Base-by-base conservation (phyloP, 2,113 vertebrate species). In the Archilochus colubris region DNA sequence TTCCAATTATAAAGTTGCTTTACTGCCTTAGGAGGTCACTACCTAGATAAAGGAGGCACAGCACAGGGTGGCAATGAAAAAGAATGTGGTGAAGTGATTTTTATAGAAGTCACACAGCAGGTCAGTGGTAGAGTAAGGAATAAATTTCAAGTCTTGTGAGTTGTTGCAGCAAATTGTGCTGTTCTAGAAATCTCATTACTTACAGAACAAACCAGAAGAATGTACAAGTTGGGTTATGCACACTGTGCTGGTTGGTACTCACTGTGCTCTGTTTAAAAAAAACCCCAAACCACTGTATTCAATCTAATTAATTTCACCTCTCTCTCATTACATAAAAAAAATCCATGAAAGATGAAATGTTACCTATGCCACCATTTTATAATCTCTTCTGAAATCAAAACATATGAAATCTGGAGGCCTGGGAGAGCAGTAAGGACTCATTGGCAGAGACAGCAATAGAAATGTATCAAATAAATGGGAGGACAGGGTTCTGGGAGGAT, bases 1-100 rank as follows among this genome's bases (percentile, higher is more conserved):
- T 82, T 88, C 48, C 72, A 66, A 70, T 91, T 89, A 70, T 16
- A 28, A 85, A 81, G 61, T 64, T 84, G 57, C 83, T 88, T 94
- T 77, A 23, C 61, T 82, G 50, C 66, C 66, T 64, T n/a, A 44
- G 59, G 48, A 89, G 79, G 82, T 88, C 59, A 81, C 69, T 55
- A 68, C 69, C 55, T 84, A 5, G 38, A 33, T 59, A 58, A 67
- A 72, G 78, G 87, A 84, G 78, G 25, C 30, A 58, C 59, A 90
- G 74, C 59, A 77, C n/a, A 73, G 33, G 55, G n/a, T 68, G 54
- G 43, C 74, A 77, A 8, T 64, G 86, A 85, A 78, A 77, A 82
- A 27, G 64, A 82, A 87, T 62, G 80, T 81, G 54, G 7, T 51
- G 76, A 55, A 81, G 50, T 73, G 54, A n/a, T 81, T 92, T 93